Evolutionary conservation across 2,888 invertebrate genomes (phyloP).

Genomic region (Adineta ricciae): DNA sequence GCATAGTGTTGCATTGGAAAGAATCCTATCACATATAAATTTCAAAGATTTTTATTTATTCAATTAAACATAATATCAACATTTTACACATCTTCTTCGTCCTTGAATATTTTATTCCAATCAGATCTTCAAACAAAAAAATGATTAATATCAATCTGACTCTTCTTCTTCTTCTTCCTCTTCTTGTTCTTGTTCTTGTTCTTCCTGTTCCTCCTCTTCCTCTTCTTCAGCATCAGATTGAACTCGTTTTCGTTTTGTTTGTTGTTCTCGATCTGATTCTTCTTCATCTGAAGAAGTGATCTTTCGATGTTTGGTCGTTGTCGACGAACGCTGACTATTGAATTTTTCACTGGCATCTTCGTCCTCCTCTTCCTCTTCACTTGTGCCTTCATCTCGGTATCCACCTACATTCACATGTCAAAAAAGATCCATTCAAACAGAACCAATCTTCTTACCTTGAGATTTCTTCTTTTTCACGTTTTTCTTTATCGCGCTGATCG

Average conservation of each 20-base stretch:
- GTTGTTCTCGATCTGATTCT: neutral
- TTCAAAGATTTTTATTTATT: no score
- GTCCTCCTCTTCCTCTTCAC: conserved; percentile 24
- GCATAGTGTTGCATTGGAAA: no score
- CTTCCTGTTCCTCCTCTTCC: neutral
- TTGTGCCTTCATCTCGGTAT: conserved; percentile 6
- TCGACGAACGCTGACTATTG: neutral
- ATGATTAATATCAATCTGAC: neutral
- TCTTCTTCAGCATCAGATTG: neutral
- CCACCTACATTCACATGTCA: neutral
- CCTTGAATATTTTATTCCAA: neutral
- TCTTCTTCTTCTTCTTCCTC: neutral
- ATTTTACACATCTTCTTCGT: neutral
- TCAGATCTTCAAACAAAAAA: neutral
- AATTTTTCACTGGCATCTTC: conserved; percentile 16
- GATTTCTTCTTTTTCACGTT: conserved; percentile 22
- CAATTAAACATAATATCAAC: neutral
- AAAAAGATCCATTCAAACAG: neutral
- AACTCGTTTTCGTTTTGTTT: neutral
- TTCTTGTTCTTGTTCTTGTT: neutral
- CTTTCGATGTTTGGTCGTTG: conserved; percentile 16
- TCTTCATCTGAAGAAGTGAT: neutral
- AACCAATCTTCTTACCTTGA: neutral
- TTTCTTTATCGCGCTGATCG: conserved; percentile 22
- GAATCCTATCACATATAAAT: no score